phyloP scores from a whole-genome alignment of 2,797 vertebrate genomes.

The Threskiornis aethiopicus region DNA sequence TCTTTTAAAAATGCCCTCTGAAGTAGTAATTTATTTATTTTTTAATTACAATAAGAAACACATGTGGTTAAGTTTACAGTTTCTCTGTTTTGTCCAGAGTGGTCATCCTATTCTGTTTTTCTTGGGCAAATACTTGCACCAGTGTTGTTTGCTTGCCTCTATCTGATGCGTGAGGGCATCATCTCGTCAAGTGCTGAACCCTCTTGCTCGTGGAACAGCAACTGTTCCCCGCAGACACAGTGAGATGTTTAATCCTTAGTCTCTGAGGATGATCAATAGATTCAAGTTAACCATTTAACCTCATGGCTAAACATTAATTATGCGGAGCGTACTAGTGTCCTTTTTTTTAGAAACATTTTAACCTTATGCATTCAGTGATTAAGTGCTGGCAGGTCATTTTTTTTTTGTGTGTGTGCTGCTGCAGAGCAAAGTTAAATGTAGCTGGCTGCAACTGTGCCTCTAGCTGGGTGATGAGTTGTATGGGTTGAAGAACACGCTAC shows the following conservation, averaged over 20 bases:
- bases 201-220: accelerated
- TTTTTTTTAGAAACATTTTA: neutral
- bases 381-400: neutral
- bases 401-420: neutral
- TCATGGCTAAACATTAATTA: neutral
- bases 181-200: neutral
- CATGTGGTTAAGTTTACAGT: neutral
- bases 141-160: neutral
- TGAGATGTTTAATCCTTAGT: neutral
- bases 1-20: neutral
- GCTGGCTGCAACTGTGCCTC: neutral
- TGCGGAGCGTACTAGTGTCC: neutral
- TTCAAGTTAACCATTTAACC: neutral
- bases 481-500: neutral
- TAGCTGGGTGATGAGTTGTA: neutral
- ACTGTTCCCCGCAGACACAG: neutral
- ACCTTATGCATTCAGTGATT: neutral
- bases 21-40: neutral
- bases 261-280: neutral
- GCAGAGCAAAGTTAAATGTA: neutral
- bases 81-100: neutral
- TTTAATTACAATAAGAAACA: neutral
- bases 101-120: neutral
- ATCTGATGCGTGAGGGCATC: neutral
- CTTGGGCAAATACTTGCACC: neutral